Percentiles rank a stretch among this genome's conserved stretches.
Evolutionary conservation across 2,797 vertebrate species (phyloP).

Genomic region (Arctocebus calabarensis): DNA sequence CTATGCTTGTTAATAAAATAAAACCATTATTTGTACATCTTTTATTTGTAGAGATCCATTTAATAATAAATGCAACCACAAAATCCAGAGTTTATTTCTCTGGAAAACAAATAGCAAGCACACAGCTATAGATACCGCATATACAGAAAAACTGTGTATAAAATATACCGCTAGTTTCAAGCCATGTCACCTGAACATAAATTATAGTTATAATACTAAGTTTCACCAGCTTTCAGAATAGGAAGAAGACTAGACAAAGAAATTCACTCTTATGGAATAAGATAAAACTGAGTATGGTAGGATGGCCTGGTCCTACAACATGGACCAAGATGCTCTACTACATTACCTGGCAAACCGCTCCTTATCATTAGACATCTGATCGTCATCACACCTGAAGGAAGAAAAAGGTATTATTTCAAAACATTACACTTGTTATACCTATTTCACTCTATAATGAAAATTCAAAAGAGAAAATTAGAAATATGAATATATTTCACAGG

Average conservation of each 20-base stretch:
- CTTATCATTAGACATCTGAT: conserved; percentile 94
- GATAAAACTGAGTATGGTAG: conserved; percentile 10
- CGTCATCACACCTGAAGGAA: conserved; percentile 94
- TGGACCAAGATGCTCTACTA: neutral
- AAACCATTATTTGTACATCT: conserved; percentile 23
- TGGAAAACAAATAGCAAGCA: neutral
- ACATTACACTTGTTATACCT: neutral
- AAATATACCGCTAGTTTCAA: neutral
- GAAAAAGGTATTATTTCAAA: conserved; percentile 33
- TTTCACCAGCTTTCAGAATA: conserved; percentile 31
- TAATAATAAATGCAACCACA: conserved; percentile 56
- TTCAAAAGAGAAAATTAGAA: neutral
- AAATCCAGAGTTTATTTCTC: conserved; percentile 17
- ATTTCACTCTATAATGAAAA: conserved; percentile 49
- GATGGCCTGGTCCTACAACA: neutral
- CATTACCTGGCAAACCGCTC: conserved; percentile 98
- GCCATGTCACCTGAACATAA: conserved; percentile 13
- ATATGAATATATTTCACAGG: neutral
- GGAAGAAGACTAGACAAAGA: conserved; percentile 31
- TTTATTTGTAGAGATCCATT: neutral
- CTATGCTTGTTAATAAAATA: neutral
- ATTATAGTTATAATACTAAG: neutral
- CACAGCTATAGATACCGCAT: neutral
- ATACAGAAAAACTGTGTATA: conserved; percentile 6
- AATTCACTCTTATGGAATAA: conserved; percentile 36